Percentiles rank a stretch among this genome's conserved stretches.
Evolutionary conservation across 2,113 vertebrate genomes (phyloP).

Genomic region (Tachysurus vachellii): DNA sequence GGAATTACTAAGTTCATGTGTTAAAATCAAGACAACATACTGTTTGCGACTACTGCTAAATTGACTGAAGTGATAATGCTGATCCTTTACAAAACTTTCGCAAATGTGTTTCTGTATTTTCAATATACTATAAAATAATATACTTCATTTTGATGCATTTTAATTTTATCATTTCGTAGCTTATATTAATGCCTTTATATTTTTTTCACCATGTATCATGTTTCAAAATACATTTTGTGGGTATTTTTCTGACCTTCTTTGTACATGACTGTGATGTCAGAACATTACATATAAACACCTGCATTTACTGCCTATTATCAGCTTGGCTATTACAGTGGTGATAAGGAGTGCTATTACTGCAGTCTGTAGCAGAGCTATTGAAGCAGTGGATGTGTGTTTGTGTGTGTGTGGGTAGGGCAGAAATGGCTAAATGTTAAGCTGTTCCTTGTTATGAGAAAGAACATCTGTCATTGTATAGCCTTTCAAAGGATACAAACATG

Average conservation of each 20-base stretch:
- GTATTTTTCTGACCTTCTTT: not conserved
- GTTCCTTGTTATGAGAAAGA: not conserved
- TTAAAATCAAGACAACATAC: not conserved
- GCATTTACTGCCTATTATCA: not conserved
- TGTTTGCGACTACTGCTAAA: not conserved
- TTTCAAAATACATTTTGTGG: too few relatives aligned
- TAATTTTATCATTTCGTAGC: not conserved
- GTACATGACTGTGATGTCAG: not conserved
- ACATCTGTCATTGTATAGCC: not conserved
- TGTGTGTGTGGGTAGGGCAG: too few relatives aligned
- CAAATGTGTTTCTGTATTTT: not conserved
- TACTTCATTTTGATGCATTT: not conserved
- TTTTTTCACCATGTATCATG: too few relatives aligned
- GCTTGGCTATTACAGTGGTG: not conserved
- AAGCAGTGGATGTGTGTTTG: not conserved
- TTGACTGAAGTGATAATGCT: not conserved
- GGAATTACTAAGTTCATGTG: not conserved
- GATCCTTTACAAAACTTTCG: too few relatives aligned
- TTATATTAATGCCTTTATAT: too few relatives aligned
- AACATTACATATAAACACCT: not conserved
- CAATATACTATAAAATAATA: not conserved
- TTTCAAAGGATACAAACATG: not conserved
- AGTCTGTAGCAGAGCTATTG: not conserved
- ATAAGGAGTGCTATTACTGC: not conserved
- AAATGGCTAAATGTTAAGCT: not conserved